These are phyloP conservation scores for Drosophila longiperda DNA, from an alignment of 2,888 invertebrate species.

Conservation along the genomic window DNA sequence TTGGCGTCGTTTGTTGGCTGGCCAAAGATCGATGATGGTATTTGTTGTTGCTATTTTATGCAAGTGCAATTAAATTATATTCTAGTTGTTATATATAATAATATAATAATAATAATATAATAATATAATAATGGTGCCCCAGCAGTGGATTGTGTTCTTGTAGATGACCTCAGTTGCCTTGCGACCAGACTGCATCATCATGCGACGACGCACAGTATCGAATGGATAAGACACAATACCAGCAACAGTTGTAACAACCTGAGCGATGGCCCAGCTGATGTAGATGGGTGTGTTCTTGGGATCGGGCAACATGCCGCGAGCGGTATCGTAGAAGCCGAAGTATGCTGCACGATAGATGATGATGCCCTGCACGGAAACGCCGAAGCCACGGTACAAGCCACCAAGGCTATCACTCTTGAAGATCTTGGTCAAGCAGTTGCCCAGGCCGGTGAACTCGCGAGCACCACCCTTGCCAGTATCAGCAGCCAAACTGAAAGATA, in stretches of 20 bases:
- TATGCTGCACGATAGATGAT: constrained; percentile 98
- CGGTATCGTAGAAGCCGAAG: constrained; percentile 98
- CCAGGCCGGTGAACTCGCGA: constrained; percentile 96
- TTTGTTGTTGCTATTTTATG: constrained; percentile 28
- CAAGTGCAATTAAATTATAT: constrained; percentile 61
- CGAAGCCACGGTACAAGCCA: constrained; percentile 97
- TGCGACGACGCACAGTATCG: constrained; percentile 97
- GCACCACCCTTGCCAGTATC: constrained; percentile 94
- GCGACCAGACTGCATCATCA: constrained; percentile 99
- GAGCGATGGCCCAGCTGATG: constrained; percentile 97
- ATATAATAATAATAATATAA: too few relatives aligned
- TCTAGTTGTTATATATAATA: constrained; percentile 69
- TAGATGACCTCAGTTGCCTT: constrained; percentile 93
- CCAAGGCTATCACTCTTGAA: constrained; percentile 93
- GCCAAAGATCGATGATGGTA: constrained; percentile 22
- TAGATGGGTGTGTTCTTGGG: constrained; percentile 97
- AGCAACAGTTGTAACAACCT: constrained; percentile 93
- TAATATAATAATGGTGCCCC: constrained; percentile 94
- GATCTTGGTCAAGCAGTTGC: constrained; percentile 94
- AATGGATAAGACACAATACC: constrained; percentile 98
- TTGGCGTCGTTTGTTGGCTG: constrained; percentile 21
- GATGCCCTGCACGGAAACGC: constrained; percentile 97
- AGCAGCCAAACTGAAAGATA: constrained; percentile 88
- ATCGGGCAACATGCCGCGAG: constrained; percentile 96
- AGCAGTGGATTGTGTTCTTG: constrained; percentile 97